Evolutionary conservation across 2,888 invertebrate genomes (phyloP).

Genomic region (Eupithecia insigniata): DNA sequence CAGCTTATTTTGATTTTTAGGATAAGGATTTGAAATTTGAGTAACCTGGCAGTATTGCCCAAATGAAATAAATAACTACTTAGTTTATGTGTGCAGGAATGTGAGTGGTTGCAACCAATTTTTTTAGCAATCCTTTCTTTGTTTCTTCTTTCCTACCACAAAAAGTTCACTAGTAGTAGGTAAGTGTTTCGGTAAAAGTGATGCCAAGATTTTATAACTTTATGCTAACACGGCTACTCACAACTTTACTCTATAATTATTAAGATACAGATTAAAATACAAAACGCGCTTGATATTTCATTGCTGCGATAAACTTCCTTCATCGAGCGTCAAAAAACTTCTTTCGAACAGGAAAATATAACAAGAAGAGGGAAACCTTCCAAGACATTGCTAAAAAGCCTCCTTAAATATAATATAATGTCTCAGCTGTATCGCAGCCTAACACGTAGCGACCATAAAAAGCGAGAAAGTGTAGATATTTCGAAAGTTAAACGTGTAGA

Average conservation of each 20-base stretch:
- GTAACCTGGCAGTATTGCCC: not conserved
- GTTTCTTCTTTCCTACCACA: too few relatives aligned
- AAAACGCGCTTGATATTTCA: not conserved
- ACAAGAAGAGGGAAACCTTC: not conserved
- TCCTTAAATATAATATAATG: slow-evolving; percentile 38
- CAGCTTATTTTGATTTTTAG: not conserved
- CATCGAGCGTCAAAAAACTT: not conserved
- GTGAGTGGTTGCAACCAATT: not conserved
- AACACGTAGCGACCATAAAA: slow-evolving; percentile 43
- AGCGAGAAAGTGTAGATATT: slow-evolving; percentile 37
- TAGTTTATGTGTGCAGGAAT: not conserved
- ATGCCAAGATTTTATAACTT: not conserved
- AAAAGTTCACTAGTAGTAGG: not conserved
- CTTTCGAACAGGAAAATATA: not conserved
- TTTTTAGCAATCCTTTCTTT: not conserved
- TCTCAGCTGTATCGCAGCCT: slow-evolving; percentile 41
- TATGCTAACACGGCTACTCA: too few relatives aligned
- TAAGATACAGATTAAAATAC: not conserved
- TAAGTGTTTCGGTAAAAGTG: not conserved
- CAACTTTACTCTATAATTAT: too few relatives aligned
- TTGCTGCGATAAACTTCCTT: not conserved
- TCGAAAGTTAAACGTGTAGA: slow-evolving; percentile 40
- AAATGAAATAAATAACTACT: not conserved
- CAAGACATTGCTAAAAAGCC: slow-evolving; percentile 14
- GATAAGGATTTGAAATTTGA: not conserved